A percentile compares a stretch with the other conserved stretches of the same genome.
Conservation (phyloP, 2,888 invertebrate species). For the Crossocerus cetratus region DNA sequence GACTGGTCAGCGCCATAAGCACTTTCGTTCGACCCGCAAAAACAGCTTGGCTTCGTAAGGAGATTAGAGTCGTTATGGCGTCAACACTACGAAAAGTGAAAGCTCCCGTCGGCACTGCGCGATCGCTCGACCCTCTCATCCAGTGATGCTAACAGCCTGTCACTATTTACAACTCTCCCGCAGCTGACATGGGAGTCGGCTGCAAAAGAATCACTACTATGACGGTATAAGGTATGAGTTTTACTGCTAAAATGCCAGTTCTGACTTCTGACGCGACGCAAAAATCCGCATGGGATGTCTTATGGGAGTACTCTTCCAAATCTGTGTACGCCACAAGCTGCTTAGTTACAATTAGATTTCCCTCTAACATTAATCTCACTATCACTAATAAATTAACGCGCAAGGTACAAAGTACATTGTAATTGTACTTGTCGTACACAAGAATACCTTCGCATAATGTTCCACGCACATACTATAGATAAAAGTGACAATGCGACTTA, state of each 20-base stretch:
- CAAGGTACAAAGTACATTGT: too few relatives aligned
- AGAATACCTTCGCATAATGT: too few relatives aligned
- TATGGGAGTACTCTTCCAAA: too few relatives aligned
- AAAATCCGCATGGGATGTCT: too few relatives aligned
- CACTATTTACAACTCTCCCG: constrained; percentile 15
- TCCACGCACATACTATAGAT: too few relatives aligned
- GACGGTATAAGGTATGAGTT: constrained; percentile 42
- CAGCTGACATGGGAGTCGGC: constrained; percentile 55
- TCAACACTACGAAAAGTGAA: constrained; percentile 47
- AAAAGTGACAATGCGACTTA: constrained; percentile 49
- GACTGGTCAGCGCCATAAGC: constrained; percentile 66
- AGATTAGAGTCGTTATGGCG: constrained; percentile 67
- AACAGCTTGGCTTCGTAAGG: constrained; percentile 61
- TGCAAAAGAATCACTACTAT: constrained; percentile 49
- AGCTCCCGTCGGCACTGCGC: constrained; percentile 53
- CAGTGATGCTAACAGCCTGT: constrained; percentile 1
- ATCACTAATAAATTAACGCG: too few relatives aligned
- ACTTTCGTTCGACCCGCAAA: constrained; percentile 62
- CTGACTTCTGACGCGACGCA: too few relatives aligned
- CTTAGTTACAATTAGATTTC: too few relatives aligned
- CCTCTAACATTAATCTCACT: too few relatives aligned
- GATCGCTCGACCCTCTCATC: constrained; percentile 35
- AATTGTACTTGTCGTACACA: too few relatives aligned
- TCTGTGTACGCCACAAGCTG: too few relatives aligned
- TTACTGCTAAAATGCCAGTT: constrained; percentile 10